phyloP scores from a whole-genome alignment of 2,888 invertebrate species.

The Ctenicera cuprea region DNA sequence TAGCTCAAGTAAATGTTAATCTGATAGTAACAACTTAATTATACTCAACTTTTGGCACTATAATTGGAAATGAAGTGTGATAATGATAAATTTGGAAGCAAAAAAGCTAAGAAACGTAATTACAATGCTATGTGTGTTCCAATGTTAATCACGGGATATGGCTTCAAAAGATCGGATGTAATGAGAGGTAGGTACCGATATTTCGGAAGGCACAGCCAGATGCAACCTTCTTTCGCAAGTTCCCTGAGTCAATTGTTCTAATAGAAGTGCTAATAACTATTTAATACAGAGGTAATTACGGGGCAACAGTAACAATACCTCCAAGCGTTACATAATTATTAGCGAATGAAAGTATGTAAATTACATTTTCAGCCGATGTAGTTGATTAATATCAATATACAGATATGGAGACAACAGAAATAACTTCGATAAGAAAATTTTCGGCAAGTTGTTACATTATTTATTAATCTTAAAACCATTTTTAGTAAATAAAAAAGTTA shows the following conservation, averaged over 20 bases:
- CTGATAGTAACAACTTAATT: neutral
- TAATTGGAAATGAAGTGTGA: constrained; percentile 11
- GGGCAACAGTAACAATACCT: constrained; percentile 32
- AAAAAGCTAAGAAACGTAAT: constrained; percentile 12
- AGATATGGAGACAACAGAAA: too few species aligned
- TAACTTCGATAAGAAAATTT: too few species aligned
- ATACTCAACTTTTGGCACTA: neutral
- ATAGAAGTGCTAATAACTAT: constrained; percentile 39
- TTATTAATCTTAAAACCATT: too few species aligned
- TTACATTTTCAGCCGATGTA: constrained; percentile 6
- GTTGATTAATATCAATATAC: too few species aligned
- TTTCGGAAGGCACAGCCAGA: constrained; percentile 24
- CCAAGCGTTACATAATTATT: constrained; percentile 11
- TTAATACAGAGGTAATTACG: constrained; percentile 42
- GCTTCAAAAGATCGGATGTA: constrained; percentile 31
- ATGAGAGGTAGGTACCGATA: constrained; percentile 28
- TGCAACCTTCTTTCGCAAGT: constrained; percentile 39
- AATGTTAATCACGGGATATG: constrained; percentile 36
- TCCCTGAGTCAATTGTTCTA: constrained; percentile 46
- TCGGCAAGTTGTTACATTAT: too few species aligned
- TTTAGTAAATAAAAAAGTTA: too few species aligned
- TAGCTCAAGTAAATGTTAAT: constrained; percentile 14
- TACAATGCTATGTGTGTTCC: constrained; percentile 8
- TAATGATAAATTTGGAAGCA: constrained; percentile 5
- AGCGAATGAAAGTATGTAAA: constrained; percentile 22